A percentile compares a stretch with the other conserved stretches of the same genome.
Evolutionary conservation across 2,113 vertebrate genomes (phyloP).

Genomic region (Salminus brasiliensis): DNA sequence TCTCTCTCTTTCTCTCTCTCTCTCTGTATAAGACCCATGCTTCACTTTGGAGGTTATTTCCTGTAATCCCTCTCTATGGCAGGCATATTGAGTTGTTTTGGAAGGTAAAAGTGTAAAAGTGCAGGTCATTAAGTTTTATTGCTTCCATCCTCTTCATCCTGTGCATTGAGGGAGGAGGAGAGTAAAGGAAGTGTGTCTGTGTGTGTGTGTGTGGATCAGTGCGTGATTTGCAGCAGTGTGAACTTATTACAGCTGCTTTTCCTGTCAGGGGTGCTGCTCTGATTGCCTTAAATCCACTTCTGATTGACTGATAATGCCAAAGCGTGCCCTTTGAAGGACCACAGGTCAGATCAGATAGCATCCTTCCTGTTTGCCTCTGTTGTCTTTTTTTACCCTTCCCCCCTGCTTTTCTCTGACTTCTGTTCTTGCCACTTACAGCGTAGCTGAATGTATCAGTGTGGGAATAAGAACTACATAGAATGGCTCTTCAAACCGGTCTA

Average conservation of each 20-base stretch:
- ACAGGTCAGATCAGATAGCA: background rate
- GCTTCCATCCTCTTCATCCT: background rate
- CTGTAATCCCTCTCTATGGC: conserved; percentile 14
- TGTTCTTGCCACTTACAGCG: background rate
- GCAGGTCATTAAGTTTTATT: background rate
- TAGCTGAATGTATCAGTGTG: no score
- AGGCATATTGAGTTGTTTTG: conserved; percentile 11
- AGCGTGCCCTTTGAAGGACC: background rate
- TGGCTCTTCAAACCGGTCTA: no score
- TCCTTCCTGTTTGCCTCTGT: background rate
- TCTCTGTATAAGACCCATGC: background rate
- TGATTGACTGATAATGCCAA: conserved; percentile 17
- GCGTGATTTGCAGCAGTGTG: background rate
- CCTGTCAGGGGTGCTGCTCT: background rate
- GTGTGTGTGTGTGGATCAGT: background rate
- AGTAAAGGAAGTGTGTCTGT: background rate
- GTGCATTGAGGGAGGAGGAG: background rate
- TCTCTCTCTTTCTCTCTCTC: conserved; percentile 37
- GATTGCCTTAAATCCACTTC: background rate
- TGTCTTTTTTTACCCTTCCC: background rate
- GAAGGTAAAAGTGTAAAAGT: conserved; percentile 8
- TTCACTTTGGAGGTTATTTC: conserved; percentile 34
- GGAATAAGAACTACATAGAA: background rate
- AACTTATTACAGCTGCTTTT: conserved; percentile 25
- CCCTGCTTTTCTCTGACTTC: background rate